Evolutionary conservation across 1,140 invertebrate species (phyloP), one percentile per base, ranked within the genome.

Genomic region (Drosophila trapezifrons): DNA sequence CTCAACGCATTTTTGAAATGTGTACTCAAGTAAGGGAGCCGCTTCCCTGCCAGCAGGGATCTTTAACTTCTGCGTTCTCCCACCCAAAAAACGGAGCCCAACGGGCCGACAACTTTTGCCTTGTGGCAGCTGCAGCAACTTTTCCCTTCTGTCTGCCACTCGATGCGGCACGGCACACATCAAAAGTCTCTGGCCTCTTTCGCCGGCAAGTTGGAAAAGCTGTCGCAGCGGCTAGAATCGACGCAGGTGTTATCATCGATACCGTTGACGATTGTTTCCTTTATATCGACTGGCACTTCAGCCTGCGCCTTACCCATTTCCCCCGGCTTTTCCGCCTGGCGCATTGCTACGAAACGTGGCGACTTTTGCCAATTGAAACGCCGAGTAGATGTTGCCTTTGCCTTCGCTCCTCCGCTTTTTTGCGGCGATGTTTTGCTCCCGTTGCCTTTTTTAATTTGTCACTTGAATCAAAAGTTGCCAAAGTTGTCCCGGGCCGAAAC

Each of bases 401-500:
- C 54, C 65, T 17, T 40, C 52, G 32, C 49, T 70, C 66, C 71
- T 71, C 46, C 59, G 56, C 59, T 65, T 60, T 46, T 52, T 46
- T 63, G 74, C 43, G 59, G 58, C 70, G 49, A 73, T 79, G 60
- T 63, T 81, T 75, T 82, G 69, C 47, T 55, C 67, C 52, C 45
- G 59, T 79, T 78, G 82, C 75, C 75, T 71, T 87, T 87, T 87
- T 87, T 87, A 87, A 87, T 87, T 87, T 87, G 84, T 87, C 83
- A 87, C 83, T 87, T 80, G 83, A 87, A 87, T 81, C 72, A 86
- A 86, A 87, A 83, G 83, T 87, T 89, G 76, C 72, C 79, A 82
- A 87, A 87, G 72, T 89, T 86, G 82, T 80, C 69, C 79, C 69
- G 43, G 59, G 13, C 78, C 49, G 72, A 80, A 62, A 59, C 43